Evolutionary conservation across 2,888 invertebrate species (phyloP), one percentile per base, ranked within the genome.

Genomic region (Drosophila phalerata): DNA sequence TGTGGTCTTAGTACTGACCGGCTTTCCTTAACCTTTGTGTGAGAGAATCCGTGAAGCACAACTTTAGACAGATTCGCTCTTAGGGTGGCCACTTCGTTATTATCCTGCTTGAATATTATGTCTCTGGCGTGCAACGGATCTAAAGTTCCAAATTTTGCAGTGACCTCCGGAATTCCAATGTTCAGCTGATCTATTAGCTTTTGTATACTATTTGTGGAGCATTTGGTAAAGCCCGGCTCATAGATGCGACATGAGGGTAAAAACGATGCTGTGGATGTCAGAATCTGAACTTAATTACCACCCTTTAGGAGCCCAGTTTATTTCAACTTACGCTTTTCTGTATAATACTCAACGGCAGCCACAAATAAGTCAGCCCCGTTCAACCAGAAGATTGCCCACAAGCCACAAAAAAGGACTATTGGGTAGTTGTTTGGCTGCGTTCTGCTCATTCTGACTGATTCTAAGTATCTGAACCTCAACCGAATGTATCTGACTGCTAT

Each of bases 81-180:
- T 1, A 96, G 94, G 72, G 94, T 95, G 2, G 95, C 96, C 5
- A 95, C 95, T 30, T 95, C 95, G 13, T 95, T 95, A 60, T 94
- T 95, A 52, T 95, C 95, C 93, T 95, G 95, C 57, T 95, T 92
- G 88, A 95, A 95, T 90, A 94, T 93, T 88, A 96, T 94, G 90
- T 94, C 93, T 9, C 94, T 94, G 38, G 96, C 94, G 76, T 94
- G 93, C 71, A 96, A 90, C 0, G 96, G 96, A 92, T 96, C 96
- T 76, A 95, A 91, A 11, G 94, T 93, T 1, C 94, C 93, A 77
- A 95, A 91, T 22, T 93, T 94, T 57, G 83, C 74, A 2, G 49
- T 34, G 5, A 92, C 48, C 42, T 91, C 91, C 1, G 91, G 91
- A 51, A 91, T 90, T 1, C 91, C 89, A 48, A 81, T 92, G 86